These are phyloP conservation scores for Sebastes matsubarae DNA, from an alignment of 2,797 vertebrate species.

Conservation along the genomic window DNA sequence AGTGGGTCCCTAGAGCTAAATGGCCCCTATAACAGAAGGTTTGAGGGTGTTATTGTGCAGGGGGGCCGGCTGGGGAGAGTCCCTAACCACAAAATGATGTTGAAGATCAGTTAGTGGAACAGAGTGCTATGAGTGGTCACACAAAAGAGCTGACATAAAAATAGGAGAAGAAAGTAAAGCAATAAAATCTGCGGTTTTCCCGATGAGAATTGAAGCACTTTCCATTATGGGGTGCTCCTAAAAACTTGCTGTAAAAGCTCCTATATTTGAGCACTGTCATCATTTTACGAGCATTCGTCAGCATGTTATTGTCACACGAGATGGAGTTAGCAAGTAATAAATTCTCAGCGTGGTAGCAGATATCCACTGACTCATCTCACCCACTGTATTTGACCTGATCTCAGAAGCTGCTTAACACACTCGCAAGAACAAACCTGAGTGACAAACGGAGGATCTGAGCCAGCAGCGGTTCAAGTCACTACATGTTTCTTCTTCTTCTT, in stretches of 20 bases:
- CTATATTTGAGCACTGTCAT: slow-evolving; percentile 59
- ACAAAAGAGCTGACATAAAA: slow-evolving; percentile 63
- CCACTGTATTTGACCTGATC: slow-evolving; percentile 37
- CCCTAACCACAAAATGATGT: slow-evolving; percentile 66
- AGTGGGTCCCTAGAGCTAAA: slow-evolving; percentile 31
- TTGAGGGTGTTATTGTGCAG: slow-evolving; percentile 66
- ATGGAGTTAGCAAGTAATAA: slow-evolving; percentile 55
- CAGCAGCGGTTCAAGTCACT: slow-evolving; percentile 45
- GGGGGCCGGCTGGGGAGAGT: slow-evolving; percentile 55
- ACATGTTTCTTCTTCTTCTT: slow-evolving; percentile 11
- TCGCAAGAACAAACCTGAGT: slow-evolving; percentile 45
- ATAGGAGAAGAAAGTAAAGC: slow-evolving; percentile 57
- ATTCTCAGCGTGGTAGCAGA: slow-evolving; percentile 44
- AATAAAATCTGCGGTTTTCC: slow-evolving; percentile 64
- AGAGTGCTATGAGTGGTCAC: slow-evolving; percentile 39
- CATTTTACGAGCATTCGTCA: slow-evolving; percentile 64
- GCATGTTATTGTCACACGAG: slow-evolving; percentile 59
- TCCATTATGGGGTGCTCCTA: slow-evolving; percentile 54
- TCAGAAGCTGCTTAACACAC: slow-evolving; percentile 12
- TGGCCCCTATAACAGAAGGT: slow-evolving; percentile 49
- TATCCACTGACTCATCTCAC: slow-evolving; percentile 59
- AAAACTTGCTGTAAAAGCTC: slow-evolving; percentile 67
- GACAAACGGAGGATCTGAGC: slow-evolving; percentile 16
- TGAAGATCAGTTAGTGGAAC: slow-evolving; percentile 59
- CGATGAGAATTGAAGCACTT: slow-evolving; percentile 58